Base-by-base conservation (phyloP, 1,140 invertebrate species). In the Calycopis cecrops region DNA sequence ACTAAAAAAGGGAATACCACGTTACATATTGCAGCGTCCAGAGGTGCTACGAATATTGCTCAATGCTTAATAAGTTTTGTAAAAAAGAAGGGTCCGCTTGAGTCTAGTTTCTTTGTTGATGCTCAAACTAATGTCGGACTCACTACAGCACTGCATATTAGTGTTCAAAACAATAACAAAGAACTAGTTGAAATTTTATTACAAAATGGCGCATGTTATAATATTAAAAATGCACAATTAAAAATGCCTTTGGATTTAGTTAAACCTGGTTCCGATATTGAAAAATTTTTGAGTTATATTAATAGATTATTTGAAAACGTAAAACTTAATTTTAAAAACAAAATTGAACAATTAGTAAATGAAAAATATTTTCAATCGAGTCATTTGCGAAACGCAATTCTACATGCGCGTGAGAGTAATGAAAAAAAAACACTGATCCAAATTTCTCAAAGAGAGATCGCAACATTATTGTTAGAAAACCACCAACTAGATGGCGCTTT, bases 371-470 rank as follows among this genome's bases (percentile, higher is more conserved):
- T 44, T 16, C n/a, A 16, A 44, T 14, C 17, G 1, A 16, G 16
- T 9, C 14, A 17, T 44, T 4, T 17, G 12, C 40, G 40, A 16
- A 44, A 44, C 4, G 40, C 40, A 16, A 17, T 44, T 16, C 9
- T 44, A 44, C 12, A 44, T 44, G 40, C 40, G 14, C 40, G 40
- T 16, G 40, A 44, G 14, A 44, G 40, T 17, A 16, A 18, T 14
- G 40, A 16, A 17, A 44, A 44, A 44, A 28, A 6, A 28, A 44
- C 40, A 9, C 40, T 44, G 6, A 14, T 44, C 0, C 40, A 17
- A 44, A 17, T 16, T 10, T 12, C 40, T 44, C 14, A 6, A 9
- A 44, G 14, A 16, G 40, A 44, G 14, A 4, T 16, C 9, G 40
- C 40, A 6, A 14, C 14, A 9, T 16, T 44, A 14, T 7, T 44